phyloP scores from a whole-genome alignment of 2,888 invertebrate genomes.

The Sialis fuliginosa region DNA sequence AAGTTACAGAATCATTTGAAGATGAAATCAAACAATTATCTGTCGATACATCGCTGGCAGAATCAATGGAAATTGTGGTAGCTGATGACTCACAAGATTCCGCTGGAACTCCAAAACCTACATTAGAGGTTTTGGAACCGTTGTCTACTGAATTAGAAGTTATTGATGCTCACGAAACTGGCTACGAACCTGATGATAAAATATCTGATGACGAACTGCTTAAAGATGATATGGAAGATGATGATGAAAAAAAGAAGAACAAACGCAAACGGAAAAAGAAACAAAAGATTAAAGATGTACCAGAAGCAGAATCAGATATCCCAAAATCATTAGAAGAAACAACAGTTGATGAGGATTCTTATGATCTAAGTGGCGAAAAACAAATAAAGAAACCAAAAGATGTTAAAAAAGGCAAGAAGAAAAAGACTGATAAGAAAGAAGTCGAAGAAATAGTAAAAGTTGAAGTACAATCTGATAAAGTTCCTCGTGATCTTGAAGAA shows the following conservation, averaged over 20 bases:
- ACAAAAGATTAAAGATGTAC: constrained; percentile 28
- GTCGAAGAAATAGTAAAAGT: constrained; percentile 8
- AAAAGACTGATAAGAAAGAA: constrained; percentile 20
- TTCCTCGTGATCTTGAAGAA: constrained; percentile 24
- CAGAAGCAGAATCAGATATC: constrained; percentile 25
- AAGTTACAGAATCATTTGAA: constrained; percentile 16
- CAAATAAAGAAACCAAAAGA: constrained; percentile 12
- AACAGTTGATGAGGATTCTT: constrained; percentile 20
- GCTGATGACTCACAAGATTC: constrained; percentile 28
- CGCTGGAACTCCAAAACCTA: constrained; percentile 33
- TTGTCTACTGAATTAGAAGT: constrained; percentile 22
- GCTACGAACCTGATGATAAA: constrained; percentile 56
- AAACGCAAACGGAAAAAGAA: constrained; percentile 26
- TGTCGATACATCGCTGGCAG: constrained; percentile 29
- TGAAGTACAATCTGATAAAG: constrained; percentile 13
- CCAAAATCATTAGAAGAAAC: constrained; percentile 29
- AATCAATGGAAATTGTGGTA: constrained; percentile 33
- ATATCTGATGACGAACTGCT: constrained; percentile 39
- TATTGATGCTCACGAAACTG: constrained; percentile 32
- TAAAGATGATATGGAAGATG: constrained; percentile 24
- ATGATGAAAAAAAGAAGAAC: constrained; percentile 23
- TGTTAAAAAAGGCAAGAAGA: constrained; percentile 21
- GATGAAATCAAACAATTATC: constrained; percentile 14
- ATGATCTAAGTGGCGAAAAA: constrained; percentile 20
- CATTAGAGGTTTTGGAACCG: constrained; percentile 25